phyloP scores from a whole-genome alignment of 2,797 vertebrate genomes.

The Pantherophis alleghaniensis region DNA sequence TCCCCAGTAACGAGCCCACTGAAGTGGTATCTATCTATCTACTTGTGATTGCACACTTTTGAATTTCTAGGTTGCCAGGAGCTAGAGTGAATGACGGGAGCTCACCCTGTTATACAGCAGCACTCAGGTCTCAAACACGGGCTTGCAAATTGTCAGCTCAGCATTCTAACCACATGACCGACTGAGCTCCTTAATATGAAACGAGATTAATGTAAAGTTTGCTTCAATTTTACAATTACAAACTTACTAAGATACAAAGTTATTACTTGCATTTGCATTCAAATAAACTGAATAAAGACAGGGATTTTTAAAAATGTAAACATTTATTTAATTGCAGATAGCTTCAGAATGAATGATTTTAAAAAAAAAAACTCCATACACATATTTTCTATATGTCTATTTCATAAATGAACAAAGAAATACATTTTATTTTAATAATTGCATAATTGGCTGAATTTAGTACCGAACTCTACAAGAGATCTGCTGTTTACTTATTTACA shows the following conservation, averaged over 20 bases:
- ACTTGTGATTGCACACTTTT: background rate
- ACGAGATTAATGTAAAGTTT: background rate
- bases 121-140: too few species aligned
- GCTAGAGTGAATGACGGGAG: background rate
- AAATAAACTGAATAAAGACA: background rate
- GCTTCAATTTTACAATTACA: background rate
- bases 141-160: background rate
- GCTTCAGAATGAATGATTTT: background rate
- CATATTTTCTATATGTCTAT: background rate
- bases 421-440: background rate
- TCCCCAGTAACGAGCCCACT: background rate
- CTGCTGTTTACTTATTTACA: background rate
- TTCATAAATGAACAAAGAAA: background rate
- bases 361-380: background rate
- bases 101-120: background rate
- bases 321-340: background rate
- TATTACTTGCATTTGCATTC: background rate
- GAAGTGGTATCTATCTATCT: background rate
- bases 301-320: background rate
- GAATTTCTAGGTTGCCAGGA: background rate
- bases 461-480: background rate
- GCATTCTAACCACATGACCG: background rate
- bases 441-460: background rate
- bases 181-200: background rate
- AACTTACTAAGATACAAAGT: background rate